Conservation (phyloP, 1,140 invertebrate genomes). For the Leptonema lineaticorne region DNA sequence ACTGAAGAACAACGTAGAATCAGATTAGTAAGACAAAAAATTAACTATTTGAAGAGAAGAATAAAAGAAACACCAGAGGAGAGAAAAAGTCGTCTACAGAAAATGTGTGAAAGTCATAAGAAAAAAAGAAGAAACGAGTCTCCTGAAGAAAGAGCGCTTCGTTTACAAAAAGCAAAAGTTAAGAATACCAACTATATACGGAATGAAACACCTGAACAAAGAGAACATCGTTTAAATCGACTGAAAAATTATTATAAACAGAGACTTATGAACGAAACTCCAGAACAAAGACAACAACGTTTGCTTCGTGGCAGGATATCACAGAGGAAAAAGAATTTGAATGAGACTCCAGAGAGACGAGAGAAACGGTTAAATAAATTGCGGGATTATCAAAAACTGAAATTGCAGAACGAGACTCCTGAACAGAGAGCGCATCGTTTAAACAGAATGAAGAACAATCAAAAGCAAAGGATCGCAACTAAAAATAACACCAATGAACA, state of each 20-base stretch:
- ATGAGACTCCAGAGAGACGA: slow-evolving; percentile 19
- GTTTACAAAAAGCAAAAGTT: neutral
- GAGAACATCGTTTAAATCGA: neutral
- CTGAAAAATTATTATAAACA: slow-evolving; percentile 17
- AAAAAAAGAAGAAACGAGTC: slow-evolving; percentile 1
- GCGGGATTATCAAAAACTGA: slow-evolving; percentile 4
- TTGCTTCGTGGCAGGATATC: slow-evolving; percentile 13
- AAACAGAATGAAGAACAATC: slow-evolving; percentile 1
- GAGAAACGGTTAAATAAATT: slow-evolving; percentile 13
- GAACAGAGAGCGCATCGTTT: neutral
- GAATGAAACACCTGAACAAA: neutral
- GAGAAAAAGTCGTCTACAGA: neutral
- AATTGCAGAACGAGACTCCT: neutral
- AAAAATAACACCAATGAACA: neutral
- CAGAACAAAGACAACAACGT: slow-evolving; percentile 17
- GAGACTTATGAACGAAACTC: slow-evolving; percentile 1
- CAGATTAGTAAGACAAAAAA: neutral
- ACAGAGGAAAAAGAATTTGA: slow-evolving; percentile 12
- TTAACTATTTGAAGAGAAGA: neutral
- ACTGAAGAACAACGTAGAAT: neutral
- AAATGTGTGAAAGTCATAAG: slow-evolving; percentile 8
- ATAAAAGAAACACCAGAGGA: neutral
- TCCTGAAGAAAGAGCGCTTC: neutral
- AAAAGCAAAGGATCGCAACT: neutral
- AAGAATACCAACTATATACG: slow-evolving; percentile 1